Base-by-base conservation (phyloP, 2,888 invertebrate genomes). In the Digitonthophagus gazella region DNA sequence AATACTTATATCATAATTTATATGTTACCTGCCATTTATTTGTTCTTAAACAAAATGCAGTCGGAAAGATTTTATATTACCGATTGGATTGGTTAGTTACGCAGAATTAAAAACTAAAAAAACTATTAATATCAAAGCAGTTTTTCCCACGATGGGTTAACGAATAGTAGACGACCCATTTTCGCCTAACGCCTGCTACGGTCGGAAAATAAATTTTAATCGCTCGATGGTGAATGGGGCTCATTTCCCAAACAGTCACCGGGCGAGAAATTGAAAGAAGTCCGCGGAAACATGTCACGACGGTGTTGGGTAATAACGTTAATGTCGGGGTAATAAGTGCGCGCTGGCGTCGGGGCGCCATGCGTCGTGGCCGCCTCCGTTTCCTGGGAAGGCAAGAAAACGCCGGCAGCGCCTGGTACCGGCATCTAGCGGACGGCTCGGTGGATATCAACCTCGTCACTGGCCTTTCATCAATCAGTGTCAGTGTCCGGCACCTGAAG, bases 401-500 rank as follows among this genome's bases (percentile, higher is more conserved):
- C 28, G 61, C 66, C 56, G 44, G 63, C 16, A 73, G 71, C 70
- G 72, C 72, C 71, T 72, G 72, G 69, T 67, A 70, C 71, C 28
- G 72, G 70, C 71, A 67, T 65, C 69, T 68, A 69, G 64, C n/a
- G 8, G 11, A 44, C 28, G 67, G 68, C 70, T 72, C 73, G 67
- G 71, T 72, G 72, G 71, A 64, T 72, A 73, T 75, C 75, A 69
- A 71, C 73, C 73, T 67, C 74, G 76, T 75, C 76, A 76, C 74
- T 74, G 72, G 71, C 71, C 67, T 71, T 75, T 69, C 75, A 76
- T 76, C 76, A 76, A 76, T 76, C 76, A 76, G 73, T 44, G 28
- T 44, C 28, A 44, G 28, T 75, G 75, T 74, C 76, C 73, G 71
- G 69, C 73, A 75, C 74, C 75, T 75, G 75, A 73, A 74, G 72